Evolutionary conservation across 2,113 vertebrate species (phyloP).

Genomic region (Isurus oxyrinchus): DNA sequence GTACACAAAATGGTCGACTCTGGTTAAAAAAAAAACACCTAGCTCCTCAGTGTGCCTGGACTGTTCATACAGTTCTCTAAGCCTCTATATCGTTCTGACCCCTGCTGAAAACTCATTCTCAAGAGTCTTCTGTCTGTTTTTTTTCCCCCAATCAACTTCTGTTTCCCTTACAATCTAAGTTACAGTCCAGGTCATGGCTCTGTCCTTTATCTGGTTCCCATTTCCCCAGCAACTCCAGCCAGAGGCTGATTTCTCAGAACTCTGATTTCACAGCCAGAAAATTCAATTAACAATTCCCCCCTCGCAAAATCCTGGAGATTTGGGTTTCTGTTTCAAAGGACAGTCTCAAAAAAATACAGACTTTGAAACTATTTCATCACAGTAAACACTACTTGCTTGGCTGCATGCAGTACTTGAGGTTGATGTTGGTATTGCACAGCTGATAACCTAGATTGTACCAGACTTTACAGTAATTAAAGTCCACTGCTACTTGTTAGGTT

Average conservation of each 20-base stretch:
- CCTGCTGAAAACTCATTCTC: no score
- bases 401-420: neutral
- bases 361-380: neutral
- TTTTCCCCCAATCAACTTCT: no score
- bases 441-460: no score
- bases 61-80: neutral
- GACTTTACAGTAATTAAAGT: neutral
- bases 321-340: neutral
- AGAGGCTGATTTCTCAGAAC: neutral
- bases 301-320: neutral
- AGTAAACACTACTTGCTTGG: neutral
- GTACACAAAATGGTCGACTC: neutral
- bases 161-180: neutral
- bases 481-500: constrained; percentile 3
- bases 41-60: neutral
- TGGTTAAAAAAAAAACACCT: neutral
- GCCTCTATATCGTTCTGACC: no score
- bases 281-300: neutral
- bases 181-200: neutral
- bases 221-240: neutral
- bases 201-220: neutral
- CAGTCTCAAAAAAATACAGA: neutral
- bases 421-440: neutral
- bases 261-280: neutral
- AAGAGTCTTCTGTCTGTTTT: neutral